A percentile compares a stretch with the other conserved stretches of the same genome.
phyloP scores from a whole-genome alignment of 2,888 invertebrate species.

The Drosophila ustulata region DNA sequence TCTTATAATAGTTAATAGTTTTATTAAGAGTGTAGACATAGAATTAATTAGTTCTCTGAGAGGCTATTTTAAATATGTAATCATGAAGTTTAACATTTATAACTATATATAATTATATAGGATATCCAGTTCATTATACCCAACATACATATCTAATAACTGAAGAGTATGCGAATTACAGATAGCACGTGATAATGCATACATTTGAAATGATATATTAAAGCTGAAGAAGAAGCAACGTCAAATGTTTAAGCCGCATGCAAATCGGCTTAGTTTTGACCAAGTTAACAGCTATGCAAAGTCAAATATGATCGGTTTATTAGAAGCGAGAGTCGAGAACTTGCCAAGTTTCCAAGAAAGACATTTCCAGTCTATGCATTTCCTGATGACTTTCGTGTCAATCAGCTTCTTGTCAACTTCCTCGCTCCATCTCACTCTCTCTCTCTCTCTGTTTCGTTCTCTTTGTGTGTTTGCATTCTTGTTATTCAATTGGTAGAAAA shows the following conservation, averaged over 20 bases:
- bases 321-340: not conserved
- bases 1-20: too few species aligned
- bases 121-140: not conserved
- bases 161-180: conserved; percentile 12
- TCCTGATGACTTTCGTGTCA: conserved; percentile 1
- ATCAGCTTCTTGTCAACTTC: not conserved
- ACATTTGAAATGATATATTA: conserved; percentile 7
- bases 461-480: not conserved
- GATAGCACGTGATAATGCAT: conserved; percentile 5
- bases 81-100: too few species aligned
- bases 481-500: not conserved
- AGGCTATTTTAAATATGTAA: too few species aligned
- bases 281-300: not conserved
- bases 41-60: too few species aligned
- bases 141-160: too few species aligned
- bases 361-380: not conserved
- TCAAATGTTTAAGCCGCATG: conserved; percentile 5
- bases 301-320: not conserved
- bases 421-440: not conserved
- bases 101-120: too few species aligned
- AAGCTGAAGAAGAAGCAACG: conserved; percentile 1
- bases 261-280: conserved; percentile 2
- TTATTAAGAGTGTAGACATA: too few species aligned
- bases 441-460: too few species aligned
- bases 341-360: not conserved